A percentile compares a stretch with the other conserved stretches of the same genome.
Evolutionary conservation across 2,113 vertebrate species (phyloP).

Genomic region (Embiotoca jacksoni): DNA sequence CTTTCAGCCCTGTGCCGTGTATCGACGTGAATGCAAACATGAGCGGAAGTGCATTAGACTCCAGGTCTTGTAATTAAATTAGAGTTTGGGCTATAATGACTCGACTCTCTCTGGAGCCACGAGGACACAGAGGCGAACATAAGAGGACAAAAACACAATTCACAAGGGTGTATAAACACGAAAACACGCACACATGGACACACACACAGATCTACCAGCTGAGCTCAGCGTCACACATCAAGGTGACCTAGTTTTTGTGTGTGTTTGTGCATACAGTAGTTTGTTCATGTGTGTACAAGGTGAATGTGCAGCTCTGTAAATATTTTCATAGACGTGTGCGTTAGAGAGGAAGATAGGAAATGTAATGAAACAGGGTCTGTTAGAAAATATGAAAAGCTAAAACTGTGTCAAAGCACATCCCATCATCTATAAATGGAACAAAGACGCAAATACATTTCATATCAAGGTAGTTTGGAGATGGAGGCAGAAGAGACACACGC

Average conservation of each 20-base stretch:
- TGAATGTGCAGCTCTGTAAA: conserved; percentile 41
- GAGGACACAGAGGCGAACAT: conserved; percentile 35
- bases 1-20: not conserved
- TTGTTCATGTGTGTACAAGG: conserved; percentile 38
- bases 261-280: conserved; percentile 33
- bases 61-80: conserved; percentile 56
- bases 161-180: conserved; percentile 49
- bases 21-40: conserved; percentile 19
- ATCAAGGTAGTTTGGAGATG: not conserved
- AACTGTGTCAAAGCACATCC: conserved; percentile 39
- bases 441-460: conserved; percentile 8
- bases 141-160: conserved; percentile 59
- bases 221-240: conserved; percentile 64
- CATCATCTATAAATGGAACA: conserved; percentile 18
- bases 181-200: conserved; percentile 25
- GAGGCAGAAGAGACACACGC: not conserved
- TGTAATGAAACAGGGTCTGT: conserved; percentile 13
- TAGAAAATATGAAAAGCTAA: conserved; percentile 28
- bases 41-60: conserved; percentile 51
- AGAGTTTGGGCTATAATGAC: conserved; percentile 61
- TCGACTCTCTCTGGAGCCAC: conserved; percentile 34
- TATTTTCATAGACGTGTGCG: conserved; percentile 13
- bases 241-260: conserved; percentile 73
- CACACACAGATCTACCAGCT: conserved; percentile 31
- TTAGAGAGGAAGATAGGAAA: not conserved